These are phyloP conservation scores for Melanargia galathea DNA, from an alignment of 2,888 invertebrate species.

Conservation along the genomic window DNA sequence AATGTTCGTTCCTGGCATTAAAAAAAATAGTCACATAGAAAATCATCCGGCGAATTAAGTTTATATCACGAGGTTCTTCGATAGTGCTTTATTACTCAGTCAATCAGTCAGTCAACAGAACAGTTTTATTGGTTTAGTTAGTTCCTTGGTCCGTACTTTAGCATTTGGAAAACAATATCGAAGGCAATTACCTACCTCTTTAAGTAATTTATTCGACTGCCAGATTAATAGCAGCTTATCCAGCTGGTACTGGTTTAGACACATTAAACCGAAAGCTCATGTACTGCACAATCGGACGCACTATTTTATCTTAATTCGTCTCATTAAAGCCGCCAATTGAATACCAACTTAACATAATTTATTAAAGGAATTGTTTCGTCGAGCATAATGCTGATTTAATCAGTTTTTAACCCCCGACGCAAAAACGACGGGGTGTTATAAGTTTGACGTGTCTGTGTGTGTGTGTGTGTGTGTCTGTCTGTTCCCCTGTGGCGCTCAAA, in stretches of 20 bases:
- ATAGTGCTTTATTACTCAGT: not conserved
- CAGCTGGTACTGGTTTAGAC: slow-evolving; percentile 27
- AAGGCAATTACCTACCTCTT: slow-evolving; percentile 28
- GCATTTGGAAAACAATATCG: slow-evolving; percentile 17
- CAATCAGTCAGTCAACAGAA: not conserved
- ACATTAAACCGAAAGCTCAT: slow-evolving; percentile 56
- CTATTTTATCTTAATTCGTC: slow-evolving; percentile 70
- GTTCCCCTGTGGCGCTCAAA: too few species aligned
- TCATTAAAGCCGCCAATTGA: slow-evolving; percentile 69
- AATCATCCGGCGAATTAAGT: too few species aligned
- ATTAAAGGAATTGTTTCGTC: slow-evolving; percentile 74
- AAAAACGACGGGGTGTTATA: too few species aligned
- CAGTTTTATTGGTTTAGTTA: not conserved
- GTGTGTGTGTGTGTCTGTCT: too few species aligned
- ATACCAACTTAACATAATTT: slow-evolving; percentile 76
- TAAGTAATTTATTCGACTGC: slow-evolving; percentile 30
- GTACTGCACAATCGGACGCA: slow-evolving; percentile 56
- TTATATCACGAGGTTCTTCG: too few species aligned
- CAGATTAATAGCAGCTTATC: slow-evolving; percentile 30
- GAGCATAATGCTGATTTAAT: slow-evolving; percentile 55
- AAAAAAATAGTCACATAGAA: too few species aligned
- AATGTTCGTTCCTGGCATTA: too few species aligned
- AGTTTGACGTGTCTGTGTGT: too few species aligned
- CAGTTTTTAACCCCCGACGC: slow-evolving; percentile 22
- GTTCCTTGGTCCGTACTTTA: not conserved